Base-by-base conservation (phyloP, 92 coral and sea anemone species). In the Actinostola sp. region DNA sequence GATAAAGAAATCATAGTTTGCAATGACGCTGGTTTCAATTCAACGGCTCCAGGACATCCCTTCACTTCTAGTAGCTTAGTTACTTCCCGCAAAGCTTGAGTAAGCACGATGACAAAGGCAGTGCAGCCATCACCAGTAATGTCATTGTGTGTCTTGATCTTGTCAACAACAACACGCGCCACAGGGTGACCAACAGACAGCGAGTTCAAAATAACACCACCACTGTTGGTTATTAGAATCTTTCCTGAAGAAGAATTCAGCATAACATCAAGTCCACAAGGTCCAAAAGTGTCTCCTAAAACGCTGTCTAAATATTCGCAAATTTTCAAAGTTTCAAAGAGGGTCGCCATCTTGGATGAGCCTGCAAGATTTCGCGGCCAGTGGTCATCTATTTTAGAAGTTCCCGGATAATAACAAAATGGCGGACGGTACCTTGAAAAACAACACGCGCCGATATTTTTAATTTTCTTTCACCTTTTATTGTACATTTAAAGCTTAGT, bases 221-320 rank as follows among this genome's bases (percentile, higher is more conserved):
- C 95, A 56, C 81, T 85, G 65, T 95, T 95, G 6, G 99, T 92
- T 8, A 95, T 71, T 28, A 95, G 77, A 33, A 88, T 77, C 28
- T 82, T 78, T 43, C 99, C 99, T 39, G 99, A 95, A 12, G 95
- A 85, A 17, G 92, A 85, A 25, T 80, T 78, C 16, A 95, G 46
- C 90, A 95, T 70, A 12, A 82, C 78, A 69, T 95, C 99, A 3
- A 88, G 84, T 35, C 99, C 99, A 66, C 89, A 92, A 43, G 99
- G 99, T 24, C 99, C 99, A 78, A 95, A 92, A n/a, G 92, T 82
- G 54, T 69, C 80, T 57, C 83, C 80, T 44, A 95, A 70, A 66
- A 95, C 68, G 9, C 71, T 77, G 36, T 80, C 94, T 26, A 84
- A 69, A 70, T 75, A 63, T 69, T 86, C 74, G 34, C 88, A 89